Evolutionary conservation across 2,888 invertebrate genomes (phyloP), one percentile per base, ranked within the genome.

Genomic region (Dryobotodes eremita): DNA sequence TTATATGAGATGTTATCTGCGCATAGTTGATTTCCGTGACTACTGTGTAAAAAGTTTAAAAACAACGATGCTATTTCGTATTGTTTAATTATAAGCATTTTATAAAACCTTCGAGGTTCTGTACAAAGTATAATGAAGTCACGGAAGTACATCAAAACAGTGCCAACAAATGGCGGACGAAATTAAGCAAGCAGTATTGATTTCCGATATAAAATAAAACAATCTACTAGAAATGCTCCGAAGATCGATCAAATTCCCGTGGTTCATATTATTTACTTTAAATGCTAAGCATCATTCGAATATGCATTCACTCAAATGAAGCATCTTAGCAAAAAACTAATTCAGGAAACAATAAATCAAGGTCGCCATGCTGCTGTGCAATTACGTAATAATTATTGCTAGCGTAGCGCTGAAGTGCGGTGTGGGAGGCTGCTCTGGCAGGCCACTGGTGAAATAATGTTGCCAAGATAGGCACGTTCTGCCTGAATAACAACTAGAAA

Each of bases 371-470:
- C 85, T 81, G 75, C 85, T 82, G 74, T 78, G 55, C 75, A 79
- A 85, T 89, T 85, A 88, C 85, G 85, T 88, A 84, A 89, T 85
- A 82, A 86, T 70, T 81, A 86, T 70, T 81, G 85, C 75, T 79
- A 62, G 76, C 85, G 87, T 75, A 71, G 75, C 75, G 72, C 68
- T 83, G 57, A 68, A 86, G 77, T 75, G 74, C 83, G 50, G 76
- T 79, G 84, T 84, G 76, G 81, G 82, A 85, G 83, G 77, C 71
- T 77, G 68, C 71, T 80, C 79, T 87, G 79, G 76, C 86, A 82
- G 75, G 70, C 75, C 70, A 79, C 73, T 80, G 66, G 69, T 65
- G 75, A 74, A 87, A 87, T 82, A 81, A 61, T 75, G 65, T 78
- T 84, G 82, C 79, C 80, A 83, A 89, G 77, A 87, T 82, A 42